These are phyloP conservation scores for Gopherus flavomarginatus DNA, from an alignment of 2,113 vertebrate species.

Conservation along the genomic window DNA sequence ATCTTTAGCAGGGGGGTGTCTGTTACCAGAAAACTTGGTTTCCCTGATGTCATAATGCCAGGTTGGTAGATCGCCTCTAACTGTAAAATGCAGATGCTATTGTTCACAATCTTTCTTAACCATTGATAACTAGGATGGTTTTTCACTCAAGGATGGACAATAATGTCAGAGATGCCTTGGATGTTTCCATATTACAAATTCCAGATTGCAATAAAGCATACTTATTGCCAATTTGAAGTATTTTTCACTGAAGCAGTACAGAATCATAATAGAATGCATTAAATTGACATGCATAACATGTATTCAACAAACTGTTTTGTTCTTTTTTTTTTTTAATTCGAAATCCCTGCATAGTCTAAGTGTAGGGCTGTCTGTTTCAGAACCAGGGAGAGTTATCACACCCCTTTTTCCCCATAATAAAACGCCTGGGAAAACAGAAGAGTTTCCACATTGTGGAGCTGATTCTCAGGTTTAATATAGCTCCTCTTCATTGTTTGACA, in stretches of 20 bases:
- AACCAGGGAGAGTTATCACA: neutral
- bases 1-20: conserved; percentile 92
- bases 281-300: neutral
- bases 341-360: neutral
- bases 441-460: neutral
- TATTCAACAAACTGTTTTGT: neutral
- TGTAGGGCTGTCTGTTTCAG: neutral
- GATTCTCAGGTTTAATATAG: neutral
- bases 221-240: neutral
- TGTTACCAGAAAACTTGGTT: conserved; percentile 93
- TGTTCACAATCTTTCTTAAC: neutral
- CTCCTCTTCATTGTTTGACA: neutral
- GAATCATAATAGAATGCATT: neutral
- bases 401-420: neutral
- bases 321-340: neutral
- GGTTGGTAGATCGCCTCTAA: conserved; percentile 77
- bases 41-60: conserved; percentile 97
- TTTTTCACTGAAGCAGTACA: neutral
- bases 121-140: neutral
- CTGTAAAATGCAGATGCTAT: neutral
- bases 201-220: neutral
- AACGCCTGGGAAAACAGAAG: neutral
- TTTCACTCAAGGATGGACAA: neutral
- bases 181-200: neutral
- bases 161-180: neutral